phyloP scores from a whole-genome alignment of 2,888 invertebrate genomes.

The Hypercompe scribonia region DNA sequence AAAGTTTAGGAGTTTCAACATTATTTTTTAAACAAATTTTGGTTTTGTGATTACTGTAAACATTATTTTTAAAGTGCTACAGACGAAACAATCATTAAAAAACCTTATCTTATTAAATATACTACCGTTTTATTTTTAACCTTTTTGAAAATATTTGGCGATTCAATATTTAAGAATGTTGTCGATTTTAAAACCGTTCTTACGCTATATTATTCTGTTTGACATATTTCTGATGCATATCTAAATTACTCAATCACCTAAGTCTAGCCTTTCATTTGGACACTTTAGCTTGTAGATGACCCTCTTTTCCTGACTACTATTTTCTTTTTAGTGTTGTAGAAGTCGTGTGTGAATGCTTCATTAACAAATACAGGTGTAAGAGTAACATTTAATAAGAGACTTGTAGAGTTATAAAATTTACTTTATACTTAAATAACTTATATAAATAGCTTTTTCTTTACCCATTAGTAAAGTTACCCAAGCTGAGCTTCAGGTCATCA shows the following conservation, averaged over 20 bases:
- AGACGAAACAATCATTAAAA: slow-evolving; percentile 84
- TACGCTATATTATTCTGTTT: too few species aligned
- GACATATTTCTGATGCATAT: background rate
- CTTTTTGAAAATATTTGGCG: background rate
- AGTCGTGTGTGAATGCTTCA: background rate
- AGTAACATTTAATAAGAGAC: background rate
- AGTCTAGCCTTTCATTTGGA: background rate
- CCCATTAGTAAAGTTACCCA: background rate
- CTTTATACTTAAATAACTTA: background rate
- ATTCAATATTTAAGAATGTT: background rate
- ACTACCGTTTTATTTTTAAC: slow-evolving; percentile 54
- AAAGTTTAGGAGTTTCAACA: slow-evolving; percentile 70
- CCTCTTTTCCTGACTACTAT: background rate
- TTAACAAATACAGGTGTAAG: background rate
- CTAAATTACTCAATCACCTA: background rate
- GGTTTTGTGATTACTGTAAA: slow-evolving; percentile 79
- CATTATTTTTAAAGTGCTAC: slow-evolving; percentile 81
- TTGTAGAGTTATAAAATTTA: background rate
- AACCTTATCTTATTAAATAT: slow-evolving; percentile 76
- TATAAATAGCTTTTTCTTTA: background rate
- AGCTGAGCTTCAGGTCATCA: too few species aligned
- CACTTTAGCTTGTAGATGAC: background rate
- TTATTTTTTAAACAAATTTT: slow-evolving; percentile 67
- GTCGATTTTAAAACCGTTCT: background rate
- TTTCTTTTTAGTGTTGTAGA: background rate